Base-by-base conservation (phyloP, 2,797 vertebrate species). In the Galagoides demidoff region DNA sequence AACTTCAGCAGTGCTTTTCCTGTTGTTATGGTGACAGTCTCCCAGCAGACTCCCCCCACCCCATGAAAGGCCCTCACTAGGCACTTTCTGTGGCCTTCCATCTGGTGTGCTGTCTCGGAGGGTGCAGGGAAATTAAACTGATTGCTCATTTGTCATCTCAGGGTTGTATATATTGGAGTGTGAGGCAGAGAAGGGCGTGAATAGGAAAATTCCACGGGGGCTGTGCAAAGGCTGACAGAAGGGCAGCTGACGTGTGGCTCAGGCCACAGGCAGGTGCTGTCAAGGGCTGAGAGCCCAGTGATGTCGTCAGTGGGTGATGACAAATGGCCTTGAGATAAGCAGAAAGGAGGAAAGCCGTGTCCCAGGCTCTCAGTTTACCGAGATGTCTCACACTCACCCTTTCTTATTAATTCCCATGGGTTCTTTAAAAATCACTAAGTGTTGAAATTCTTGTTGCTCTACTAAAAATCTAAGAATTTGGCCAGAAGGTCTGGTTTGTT, bases 91-190 rank as follows among this genome's bases (percentile, higher is more conserved):
- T 71, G 95, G 97, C 95, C 96, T 98, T 94, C 98, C 98, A 98
- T 98, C 98, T 98, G 98, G 96, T 97, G 98, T 96, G 89, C 49
- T 73, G 97, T 96, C 95, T 95, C 95, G 95, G 97, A 93, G 98
- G 97, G 91, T 59, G 95, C 91, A 90, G 96, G 89, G 97, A 98
- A 97, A 98, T 98, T 93, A 98, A 95, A 96, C 96, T 4, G 87
- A 98, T 97, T 98, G 98, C 96, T 98, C 98, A 98, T 98, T 98
- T 98, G 98, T 98, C 98, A 98, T 97, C 97, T 97, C 45, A 45
- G 96, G 97, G 97, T 95, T 97, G 95, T 71, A 73, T 22, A 59
- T 39, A 27, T 45, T 68, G 52, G 90, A 43, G 19, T 66, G 39
- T 7, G 25, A 27, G 89, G 20, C 45, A 37, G 71, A 95, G 94